Conservation (phyloP, 2,888 invertebrate genomes). For the Dynastes tityus region DNA sequence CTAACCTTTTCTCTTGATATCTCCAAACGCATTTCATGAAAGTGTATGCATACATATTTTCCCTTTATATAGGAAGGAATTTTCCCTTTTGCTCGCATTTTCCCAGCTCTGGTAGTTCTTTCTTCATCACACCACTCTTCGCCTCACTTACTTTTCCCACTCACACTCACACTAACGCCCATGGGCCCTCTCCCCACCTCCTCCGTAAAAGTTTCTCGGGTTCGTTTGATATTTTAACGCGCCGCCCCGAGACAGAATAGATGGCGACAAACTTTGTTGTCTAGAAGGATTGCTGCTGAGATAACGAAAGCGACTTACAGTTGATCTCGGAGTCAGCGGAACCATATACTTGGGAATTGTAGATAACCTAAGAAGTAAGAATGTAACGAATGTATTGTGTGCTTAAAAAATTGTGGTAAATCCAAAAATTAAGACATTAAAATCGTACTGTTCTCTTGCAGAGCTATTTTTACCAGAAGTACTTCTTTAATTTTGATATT, state of each 20-base stretch:
- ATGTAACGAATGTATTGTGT: too few relatives aligned
- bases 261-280: constrained; percentile 67
- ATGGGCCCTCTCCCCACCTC: too few relatives aligned
- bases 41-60: constrained; percentile 22
- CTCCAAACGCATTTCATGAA: background rate
- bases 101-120: background rate
- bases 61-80: background rate
- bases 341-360: constrained; percentile 12
- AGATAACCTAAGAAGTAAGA: constrained; percentile 3
- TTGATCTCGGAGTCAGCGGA: constrained; percentile 3
- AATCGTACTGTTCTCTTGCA: too few relatives aligned
- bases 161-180: background rate
- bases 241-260: constrained; percentile 61
- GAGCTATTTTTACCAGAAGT: too few relatives aligned
- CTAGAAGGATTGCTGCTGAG: constrained; percentile 65
- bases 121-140: background rate
- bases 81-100: constrained; percentile 3
- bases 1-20: too few relatives aligned
- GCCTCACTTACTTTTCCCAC: background rate
- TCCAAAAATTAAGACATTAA: too few relatives aligned
- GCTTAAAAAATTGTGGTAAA: too few relatives aligned
- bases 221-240: constrained; percentile 44
- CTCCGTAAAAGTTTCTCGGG: constrained; percentile 14
- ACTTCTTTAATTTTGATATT: too few relatives aligned
- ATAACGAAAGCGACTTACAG: constrained; percentile 60